Evolutionary conservation across 2,113 vertebrate species (phyloP).

Genomic region (Pygoscelis adeliae): DNA sequence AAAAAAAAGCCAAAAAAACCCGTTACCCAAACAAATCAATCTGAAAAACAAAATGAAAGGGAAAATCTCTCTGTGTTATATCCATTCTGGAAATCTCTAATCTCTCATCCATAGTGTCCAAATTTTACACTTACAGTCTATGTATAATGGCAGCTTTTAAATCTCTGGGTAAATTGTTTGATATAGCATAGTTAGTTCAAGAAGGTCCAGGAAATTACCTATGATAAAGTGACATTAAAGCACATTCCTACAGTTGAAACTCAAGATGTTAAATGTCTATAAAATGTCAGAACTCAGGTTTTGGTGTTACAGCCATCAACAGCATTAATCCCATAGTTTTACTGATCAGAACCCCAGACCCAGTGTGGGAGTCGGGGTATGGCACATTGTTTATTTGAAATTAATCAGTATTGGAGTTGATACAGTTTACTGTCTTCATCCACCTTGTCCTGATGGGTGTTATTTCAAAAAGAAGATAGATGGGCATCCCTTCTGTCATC

Average conservation of each 20-base stretch:
- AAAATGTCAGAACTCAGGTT: background rate
- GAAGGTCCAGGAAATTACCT: background rate
- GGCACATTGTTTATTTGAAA: background rate
- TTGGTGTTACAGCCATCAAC: background rate
- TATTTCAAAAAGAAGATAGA: background rate
- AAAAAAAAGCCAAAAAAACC: fast-evolving
- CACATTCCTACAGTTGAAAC: background rate
- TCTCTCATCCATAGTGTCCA: fast-evolving
- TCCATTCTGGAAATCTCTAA: background rate
- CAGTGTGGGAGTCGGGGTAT: background rate
- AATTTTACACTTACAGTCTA: background rate
- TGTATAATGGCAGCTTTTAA: background rate
- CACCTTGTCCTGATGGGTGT: background rate
- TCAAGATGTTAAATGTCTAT: background rate
- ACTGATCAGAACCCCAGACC: background rate
- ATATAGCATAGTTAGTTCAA: background rate
- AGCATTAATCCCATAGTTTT: background rate
- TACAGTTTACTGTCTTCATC: background rate
- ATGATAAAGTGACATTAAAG: background rate
- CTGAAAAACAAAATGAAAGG: background rate
- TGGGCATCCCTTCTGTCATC: background rate
- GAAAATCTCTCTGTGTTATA: background rate
- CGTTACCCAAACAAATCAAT: background rate
- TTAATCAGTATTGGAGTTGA: background rate
- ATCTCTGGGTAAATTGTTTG: background rate